Base-by-base conservation (phyloP, 2,888 invertebrate species). In the Leucophenga maculata region DNA sequence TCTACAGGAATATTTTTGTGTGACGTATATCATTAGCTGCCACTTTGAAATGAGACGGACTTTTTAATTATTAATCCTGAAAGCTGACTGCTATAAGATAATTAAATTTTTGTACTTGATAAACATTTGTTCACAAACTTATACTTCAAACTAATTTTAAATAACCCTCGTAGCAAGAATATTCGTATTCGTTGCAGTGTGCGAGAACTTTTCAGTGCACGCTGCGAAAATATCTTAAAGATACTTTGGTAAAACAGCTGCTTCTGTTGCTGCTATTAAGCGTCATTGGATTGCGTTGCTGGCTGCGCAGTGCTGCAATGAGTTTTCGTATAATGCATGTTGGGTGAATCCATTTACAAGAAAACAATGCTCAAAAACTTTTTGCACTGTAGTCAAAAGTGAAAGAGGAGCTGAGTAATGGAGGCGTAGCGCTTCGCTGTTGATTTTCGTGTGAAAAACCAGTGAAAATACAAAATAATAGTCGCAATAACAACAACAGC, bases 301-400 rank as follows among this genome's bases (percentile, higher is more conserved):
- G 32, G 8, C 39, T 39, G 39, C 1, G 3, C 39, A 1, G 39
- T 1, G 8, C 20, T 57, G 26, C n/a, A 57, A 13, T 57, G 31
- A 57, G n/a, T 22, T 26, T 20, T 57, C 26, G 31, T 52, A 50
- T 68, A 68, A 68, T 68, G 60, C 60, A 68, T 68, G 67, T 68
- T 60, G 67, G 62, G 67, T 68, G 67, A 59, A 60, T 60, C 67
- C 67, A 68, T 68, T 68, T 68, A 68, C 67, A 60, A 60, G 67
- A 52, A 68, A 68, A 68, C 67, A 60, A 68, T 60, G 59, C 31
- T 60, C 14, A 14, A 59, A 81, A 81, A 83, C 81, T 78, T 81
- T 81, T 77, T 80, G 79, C 75, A 72, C n/a, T 32, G 16, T 22
- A 31, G 16, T 31, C 50, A 44, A 39, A 6, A 14, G 50, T 75